A percentile compares a stretch with the other conserved stretches of the same genome.
Evolutionary conservation across 2,113 vertebrate genomes (phyloP).

Genomic region (Phylloscopus trochiloides): DNA sequence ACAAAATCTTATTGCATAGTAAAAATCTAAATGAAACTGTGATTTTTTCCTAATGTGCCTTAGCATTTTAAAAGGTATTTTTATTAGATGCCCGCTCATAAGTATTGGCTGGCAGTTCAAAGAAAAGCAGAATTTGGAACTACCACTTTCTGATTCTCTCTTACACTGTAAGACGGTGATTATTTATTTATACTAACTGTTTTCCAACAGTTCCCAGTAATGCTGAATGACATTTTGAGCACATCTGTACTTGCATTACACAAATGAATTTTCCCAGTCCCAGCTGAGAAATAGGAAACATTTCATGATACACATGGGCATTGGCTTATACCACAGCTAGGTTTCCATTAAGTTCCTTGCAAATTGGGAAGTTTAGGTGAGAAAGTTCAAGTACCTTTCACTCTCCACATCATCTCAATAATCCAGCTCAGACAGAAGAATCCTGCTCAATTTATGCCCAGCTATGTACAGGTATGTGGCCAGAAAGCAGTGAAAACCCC

Average conservation of each 20-base stretch:
- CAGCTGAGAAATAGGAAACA: background rate
- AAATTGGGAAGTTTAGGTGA: background rate
- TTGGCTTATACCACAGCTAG: background rate
- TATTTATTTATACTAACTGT: conserved; percentile 33
- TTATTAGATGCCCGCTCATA: background rate
- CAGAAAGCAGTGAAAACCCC: background rate
- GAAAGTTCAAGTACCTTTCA: background rate
- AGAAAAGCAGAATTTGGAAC: conserved; percentile 2
- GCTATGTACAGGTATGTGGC: background rate
- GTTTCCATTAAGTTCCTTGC: background rate
- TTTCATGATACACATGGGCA: background rate
- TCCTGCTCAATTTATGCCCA: background rate
- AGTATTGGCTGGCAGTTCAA: background rate
- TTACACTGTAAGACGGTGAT: background rate
- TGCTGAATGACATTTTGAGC: conserved; percentile 42
- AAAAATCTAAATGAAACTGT: background rate
- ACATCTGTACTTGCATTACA: conserved; percentile 9
- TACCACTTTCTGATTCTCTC: background rate
- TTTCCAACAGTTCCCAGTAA: conserved; percentile 4
- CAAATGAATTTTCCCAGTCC: background rate
- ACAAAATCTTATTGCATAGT: background rate
- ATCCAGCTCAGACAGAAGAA: background rate
- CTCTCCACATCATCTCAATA: rapidly evolving
- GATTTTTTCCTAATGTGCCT: background rate
- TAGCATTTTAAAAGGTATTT: background rate